A percentile compares a stretch with the other conserved stretches of the same genome.
phyloP scores from a whole-genome alignment of 2,888 invertebrate genomes.

The Adelphocoris suturalis region DNA sequence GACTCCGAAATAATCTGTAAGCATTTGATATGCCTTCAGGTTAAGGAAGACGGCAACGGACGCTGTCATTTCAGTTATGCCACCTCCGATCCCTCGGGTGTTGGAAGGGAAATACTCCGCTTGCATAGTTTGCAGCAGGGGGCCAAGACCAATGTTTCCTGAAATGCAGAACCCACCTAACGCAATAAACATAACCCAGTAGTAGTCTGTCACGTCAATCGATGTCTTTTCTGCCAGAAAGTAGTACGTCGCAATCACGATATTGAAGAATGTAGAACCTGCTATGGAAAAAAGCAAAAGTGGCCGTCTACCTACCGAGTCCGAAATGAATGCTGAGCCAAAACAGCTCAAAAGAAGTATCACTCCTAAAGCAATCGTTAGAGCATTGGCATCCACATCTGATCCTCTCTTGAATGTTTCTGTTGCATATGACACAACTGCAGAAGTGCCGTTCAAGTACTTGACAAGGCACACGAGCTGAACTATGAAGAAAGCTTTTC shows the following conservation, averaged over 20 bases:
- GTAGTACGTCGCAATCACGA: constrained; percentile 70
- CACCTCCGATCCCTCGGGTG: constrained; percentile 75
- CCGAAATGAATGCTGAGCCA: constrained; percentile 73
- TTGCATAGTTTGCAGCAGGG: constrained; percentile 75
- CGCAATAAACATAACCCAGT: constrained; percentile 72
- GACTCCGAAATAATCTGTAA: constrained; percentile 74
- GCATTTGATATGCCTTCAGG: constrained; percentile 74
- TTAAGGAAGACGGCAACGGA: constrained; percentile 74
- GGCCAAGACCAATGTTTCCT: constrained; percentile 74
- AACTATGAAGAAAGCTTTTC: constrained; percentile 74
- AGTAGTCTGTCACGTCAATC: constrained; percentile 66
- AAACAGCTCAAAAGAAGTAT: constrained; percentile 72
- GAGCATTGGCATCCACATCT: constrained; percentile 48
- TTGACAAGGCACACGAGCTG: constrained; percentile 73
- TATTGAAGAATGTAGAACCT: constrained; percentile 72
- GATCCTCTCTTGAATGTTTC: constrained; percentile 73
- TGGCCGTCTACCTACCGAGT: constrained; percentile 74
- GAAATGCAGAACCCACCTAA: constrained; percentile 73
- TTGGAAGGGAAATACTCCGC: constrained; percentile 75
- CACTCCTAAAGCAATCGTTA: constrained; percentile 74
- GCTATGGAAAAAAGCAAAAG: constrained; percentile 73
- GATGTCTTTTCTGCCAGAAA: constrained; percentile 72
- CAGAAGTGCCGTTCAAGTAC: constrained; percentile 73
- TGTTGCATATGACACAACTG: constrained; percentile 73
- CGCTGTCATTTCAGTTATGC: constrained; percentile 73